phyloP scores from a whole-genome alignment of 1,140 invertebrate genomes.

The Pseudomyrmex dendroicus region DNA sequence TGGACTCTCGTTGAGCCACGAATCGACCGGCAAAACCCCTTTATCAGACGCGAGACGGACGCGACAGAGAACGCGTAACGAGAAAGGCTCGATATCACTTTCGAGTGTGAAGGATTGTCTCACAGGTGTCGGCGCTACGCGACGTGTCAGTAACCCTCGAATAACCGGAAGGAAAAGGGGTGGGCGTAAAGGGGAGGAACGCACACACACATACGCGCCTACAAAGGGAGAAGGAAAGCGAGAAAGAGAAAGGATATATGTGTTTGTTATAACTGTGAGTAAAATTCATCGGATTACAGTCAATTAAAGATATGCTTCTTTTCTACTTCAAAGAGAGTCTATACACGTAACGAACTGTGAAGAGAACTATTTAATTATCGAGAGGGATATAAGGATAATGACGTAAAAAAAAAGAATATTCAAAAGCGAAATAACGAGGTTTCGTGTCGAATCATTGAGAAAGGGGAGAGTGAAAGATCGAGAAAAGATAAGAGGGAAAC shows the following conservation, averaged over 20 bases:
- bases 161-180: constrained; percentile 29
- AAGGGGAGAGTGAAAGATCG: neutral
- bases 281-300: neutral
- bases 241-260: neutral
- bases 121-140: constrained; percentile 64
- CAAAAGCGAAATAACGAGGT: neutral
- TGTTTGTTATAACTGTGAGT: constrained; percentile 8
- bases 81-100: neutral
- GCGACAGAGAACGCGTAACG: constrained; percentile 12
- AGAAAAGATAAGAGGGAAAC: neutral
- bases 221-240: neutral
- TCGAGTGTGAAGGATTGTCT: constrained; percentile 51
- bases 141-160: constrained; percentile 68
- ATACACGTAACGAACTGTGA: neutral
- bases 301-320: neutral
- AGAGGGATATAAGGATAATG: neutral
- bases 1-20: constrained; percentile 31
- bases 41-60: neutral
- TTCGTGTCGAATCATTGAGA: neutral
- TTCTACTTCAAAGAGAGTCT: neutral
- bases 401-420: neutral
- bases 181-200: neutral
- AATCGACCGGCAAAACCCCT: neutral
- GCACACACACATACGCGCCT: neutral
- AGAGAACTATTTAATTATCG: neutral